phyloP scores from a whole-genome alignment of 2,113 vertebrate species.

The Taurulus bubalis region DNA sequence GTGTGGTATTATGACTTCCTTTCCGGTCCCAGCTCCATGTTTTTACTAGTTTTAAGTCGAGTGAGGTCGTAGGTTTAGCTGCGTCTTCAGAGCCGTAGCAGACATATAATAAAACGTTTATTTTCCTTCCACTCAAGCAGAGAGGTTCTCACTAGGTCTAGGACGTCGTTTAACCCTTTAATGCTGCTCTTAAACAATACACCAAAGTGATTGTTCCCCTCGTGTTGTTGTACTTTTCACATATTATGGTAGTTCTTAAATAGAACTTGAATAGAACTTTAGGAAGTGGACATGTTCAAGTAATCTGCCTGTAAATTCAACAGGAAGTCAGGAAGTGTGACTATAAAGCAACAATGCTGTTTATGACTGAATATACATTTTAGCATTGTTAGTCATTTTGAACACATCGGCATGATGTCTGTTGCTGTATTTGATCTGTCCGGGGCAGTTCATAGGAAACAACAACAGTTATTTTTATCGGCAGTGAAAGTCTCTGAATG shows the following conservation, averaged over 20 bases:
- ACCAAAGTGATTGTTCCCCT: not conserved
- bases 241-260: not conserved
- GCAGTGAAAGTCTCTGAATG: not conserved
- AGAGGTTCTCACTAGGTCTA: conserved; percentile 1
- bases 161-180: conserved; percentile 5
- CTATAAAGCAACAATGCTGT: not conserved
- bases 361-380: not conserved
- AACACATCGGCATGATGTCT: not conserved
- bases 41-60: not conserved
- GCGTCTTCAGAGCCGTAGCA: not conserved
- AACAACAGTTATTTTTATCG: not conserved
- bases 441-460: not conserved
- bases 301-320: not conserved
- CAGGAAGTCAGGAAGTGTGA: not conserved
- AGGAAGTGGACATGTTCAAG: not conserved
- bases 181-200: conserved; percentile 34
- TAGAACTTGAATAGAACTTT: not conserved
- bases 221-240: not conserved
- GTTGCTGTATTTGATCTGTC: too few relatives aligned
- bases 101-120: conserved; percentile 38
- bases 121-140: conserved; percentile 57
- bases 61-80: not conserved
- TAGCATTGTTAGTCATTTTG: not conserved
- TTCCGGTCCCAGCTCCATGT: conserved; percentile 25
- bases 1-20: conserved; percentile 11